These are phyloP conservation scores for Eledone cirrhosa DNA, from an alignment of 2,888 invertebrate genomes.

Conservation along the genomic window DNA sequence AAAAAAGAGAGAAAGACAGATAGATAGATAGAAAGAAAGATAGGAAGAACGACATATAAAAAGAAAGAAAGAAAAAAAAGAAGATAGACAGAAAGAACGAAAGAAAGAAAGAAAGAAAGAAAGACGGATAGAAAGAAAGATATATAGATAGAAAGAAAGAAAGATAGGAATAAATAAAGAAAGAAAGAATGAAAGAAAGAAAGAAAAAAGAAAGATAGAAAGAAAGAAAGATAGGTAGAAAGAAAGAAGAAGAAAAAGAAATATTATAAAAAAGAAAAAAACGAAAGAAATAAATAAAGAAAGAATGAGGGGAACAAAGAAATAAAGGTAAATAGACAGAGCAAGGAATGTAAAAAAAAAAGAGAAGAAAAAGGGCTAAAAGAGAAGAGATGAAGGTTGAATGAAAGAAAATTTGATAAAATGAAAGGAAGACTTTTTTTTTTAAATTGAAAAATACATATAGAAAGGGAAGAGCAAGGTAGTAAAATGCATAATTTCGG, in stretches of 20 bases:
- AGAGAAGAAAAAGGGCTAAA: not conserved
- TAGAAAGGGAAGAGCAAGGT: not conserved
- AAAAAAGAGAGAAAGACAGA: not conserved
- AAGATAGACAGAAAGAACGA: not conserved
- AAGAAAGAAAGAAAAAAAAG: not conserved
- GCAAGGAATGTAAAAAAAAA: not conserved
- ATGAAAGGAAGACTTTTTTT: not conserved
- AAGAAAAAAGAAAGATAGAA: not conserved
- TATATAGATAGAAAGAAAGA: not conserved
- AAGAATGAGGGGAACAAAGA: not conserved
- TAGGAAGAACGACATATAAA: not conserved
- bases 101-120: not conserved
- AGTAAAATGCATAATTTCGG: too few species aligned
- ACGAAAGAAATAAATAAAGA: not conserved
- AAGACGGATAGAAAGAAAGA: too few species aligned
- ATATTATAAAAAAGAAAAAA: not conserved
- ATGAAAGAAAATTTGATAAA: not conserved
- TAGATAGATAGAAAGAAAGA: not conserved
- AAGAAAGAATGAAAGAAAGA: not conserved
- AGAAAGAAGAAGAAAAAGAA: too few species aligned
- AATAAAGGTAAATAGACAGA: not conserved
- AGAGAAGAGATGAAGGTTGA: not conserved
- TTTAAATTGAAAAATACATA: not conserved
- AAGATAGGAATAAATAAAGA: not conserved
- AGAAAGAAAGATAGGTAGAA: not conserved